Evolutionary conservation across 1,140 invertebrate genomes (phyloP), one percentile per base, ranked within the genome.

Genomic region (Drosophila equinoxialis): DNA sequence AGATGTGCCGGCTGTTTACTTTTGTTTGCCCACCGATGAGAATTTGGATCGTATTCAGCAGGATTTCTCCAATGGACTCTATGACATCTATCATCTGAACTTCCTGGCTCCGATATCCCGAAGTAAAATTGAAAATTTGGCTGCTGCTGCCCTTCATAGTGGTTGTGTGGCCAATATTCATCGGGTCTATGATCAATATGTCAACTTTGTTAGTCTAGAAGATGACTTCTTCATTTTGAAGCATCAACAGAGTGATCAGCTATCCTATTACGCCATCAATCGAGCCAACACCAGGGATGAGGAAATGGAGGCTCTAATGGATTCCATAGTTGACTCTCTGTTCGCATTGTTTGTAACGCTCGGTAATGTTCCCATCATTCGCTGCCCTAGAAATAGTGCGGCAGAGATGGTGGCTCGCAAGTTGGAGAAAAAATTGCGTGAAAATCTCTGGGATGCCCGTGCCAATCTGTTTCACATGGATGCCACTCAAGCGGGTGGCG

Each of bases 1-100:
- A 4, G 99, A 99, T 94, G 98, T 99, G 13, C 98, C 99, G 74
- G 98, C 98, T 8, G 96, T 99, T 57, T 99, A 99, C 93, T 99
- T 99, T 92, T 98, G 99, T 93, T 94, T 97, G 77, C 98, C 99
- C n/a, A 97, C 96, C 35, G 97, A 99, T 91, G 98, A 99, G 92
- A 99, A 99, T 93, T 94, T 99, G 30, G 96, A 96, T 48, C 94
- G 98, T 79, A 99, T 99, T 74, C 96, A 96, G 64, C 97, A 98
- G 93, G 98, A 98, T 92, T 95, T 99, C 67, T 95, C 97, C 75
- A 97, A 96, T 93, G 96, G 96, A 33, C 93, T 99, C 17, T 99
- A 99, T 92, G 98, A 99, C 86, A 94, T 96, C 41, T 99, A 99
- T 93, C 98, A 99, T 92, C 93, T 99, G 6, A 99, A 99, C 93